Evolutionary conservation across 2,113 vertebrate genomes (phyloP).

Genomic region (Origma solitaria): DNA sequence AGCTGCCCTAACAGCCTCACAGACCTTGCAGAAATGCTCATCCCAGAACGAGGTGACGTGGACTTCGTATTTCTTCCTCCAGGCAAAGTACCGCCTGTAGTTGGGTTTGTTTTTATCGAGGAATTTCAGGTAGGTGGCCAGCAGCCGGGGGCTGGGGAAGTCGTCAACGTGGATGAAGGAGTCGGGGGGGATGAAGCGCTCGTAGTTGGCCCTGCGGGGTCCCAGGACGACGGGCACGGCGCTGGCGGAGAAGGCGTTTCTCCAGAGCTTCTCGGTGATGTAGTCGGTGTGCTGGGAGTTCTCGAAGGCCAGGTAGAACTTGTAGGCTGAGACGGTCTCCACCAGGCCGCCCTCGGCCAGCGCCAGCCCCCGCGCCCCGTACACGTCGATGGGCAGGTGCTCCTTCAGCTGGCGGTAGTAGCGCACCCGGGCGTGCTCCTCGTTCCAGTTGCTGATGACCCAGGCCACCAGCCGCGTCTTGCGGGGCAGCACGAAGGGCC

Average conservation of each 20-base stretch:
- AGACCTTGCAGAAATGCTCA: conserved; percentile 85
- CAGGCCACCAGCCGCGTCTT: conserved; percentile 83
- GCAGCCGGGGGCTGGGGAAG: conserved; percentile 74
- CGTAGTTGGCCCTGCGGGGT: conserved; percentile 84
- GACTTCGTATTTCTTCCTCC: conserved; percentile 79
- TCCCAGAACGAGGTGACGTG: conserved; percentile 80
- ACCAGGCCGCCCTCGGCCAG: conserved; percentile 69
- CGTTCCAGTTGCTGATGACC: conserved; percentile 91
- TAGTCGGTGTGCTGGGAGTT: conserved; percentile 93
- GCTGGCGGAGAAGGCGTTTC: conserved; percentile 80
- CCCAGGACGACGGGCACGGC: conserved; percentile 88
- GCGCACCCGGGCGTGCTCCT: conserved; percentile 79
- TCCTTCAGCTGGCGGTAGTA: conserved; percentile 78
- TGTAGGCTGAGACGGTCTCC: conserved; percentile 77
- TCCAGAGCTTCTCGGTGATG: conserved; percentile 94
- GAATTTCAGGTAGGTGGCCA: conserved; percentile 84
- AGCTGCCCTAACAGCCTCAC: conserved; percentile 63
- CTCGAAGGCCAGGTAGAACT: conserved; percentile 94
- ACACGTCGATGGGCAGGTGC: conserved; percentile 82
- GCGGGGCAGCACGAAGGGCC: conserved; percentile 33
- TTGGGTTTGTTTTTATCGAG: conserved; percentile 71
- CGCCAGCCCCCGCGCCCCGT: conserved; percentile 65
- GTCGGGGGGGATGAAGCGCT: conserved; percentile 82
- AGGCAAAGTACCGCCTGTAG: conserved; percentile 81
- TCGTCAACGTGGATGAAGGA: conserved; percentile 94